Conservation (phyloP, 1,140 invertebrate species). For the Armadillidium nasatum region DNA sequence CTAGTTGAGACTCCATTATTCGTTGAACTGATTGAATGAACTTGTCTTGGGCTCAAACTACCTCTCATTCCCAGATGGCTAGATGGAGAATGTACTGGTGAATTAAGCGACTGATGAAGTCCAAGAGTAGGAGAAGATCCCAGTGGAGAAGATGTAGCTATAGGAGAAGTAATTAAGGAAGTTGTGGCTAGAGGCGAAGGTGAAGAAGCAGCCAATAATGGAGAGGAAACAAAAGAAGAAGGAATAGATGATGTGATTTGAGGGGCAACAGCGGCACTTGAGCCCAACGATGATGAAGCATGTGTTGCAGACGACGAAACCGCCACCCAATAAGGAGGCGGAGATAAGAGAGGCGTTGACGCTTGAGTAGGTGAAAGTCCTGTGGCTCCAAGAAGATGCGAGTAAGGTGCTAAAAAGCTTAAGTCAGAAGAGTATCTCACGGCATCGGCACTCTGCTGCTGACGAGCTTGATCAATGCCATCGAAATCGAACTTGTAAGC, state of each 20-base stretch:
- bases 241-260: conserved; percentile 14
- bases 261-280: conserved; percentile 19
- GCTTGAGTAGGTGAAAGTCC: conserved; percentile 24
- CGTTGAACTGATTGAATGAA: background rate
- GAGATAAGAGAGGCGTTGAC: conserved; percentile 28
- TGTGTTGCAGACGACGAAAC: conserved; percentile 35
- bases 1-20: background rate
- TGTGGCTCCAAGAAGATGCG: conserved; percentile 33
- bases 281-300: conserved; percentile 20
- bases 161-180: conserved; percentile 31
- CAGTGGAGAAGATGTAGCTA: conserved; percentile 38
- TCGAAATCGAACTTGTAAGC: too few relatives aligned
- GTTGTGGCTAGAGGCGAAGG: conserved; percentile 34
- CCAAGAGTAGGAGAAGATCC: conserved; percentile 19
- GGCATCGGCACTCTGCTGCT: conserved; percentile 41
- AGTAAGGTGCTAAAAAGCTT: conserved; percentile 38
- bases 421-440: conserved; percentile 38
- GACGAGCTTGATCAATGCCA: too few relatives aligned
- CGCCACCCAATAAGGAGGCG: conserved; percentile 41
- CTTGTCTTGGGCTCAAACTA: background rate
- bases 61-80: background rate
- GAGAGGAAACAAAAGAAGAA: conserved; percentile 13
- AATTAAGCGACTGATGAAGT: conserved; percentile 26
- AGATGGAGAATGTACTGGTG: conserved; percentile 21
- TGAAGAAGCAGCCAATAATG: conserved; percentile 16